These are phyloP conservation scores for Ceratitis capitata DNA, from an alignment of 1,140 invertebrate genomes.

Conservation along the genomic window DNA sequence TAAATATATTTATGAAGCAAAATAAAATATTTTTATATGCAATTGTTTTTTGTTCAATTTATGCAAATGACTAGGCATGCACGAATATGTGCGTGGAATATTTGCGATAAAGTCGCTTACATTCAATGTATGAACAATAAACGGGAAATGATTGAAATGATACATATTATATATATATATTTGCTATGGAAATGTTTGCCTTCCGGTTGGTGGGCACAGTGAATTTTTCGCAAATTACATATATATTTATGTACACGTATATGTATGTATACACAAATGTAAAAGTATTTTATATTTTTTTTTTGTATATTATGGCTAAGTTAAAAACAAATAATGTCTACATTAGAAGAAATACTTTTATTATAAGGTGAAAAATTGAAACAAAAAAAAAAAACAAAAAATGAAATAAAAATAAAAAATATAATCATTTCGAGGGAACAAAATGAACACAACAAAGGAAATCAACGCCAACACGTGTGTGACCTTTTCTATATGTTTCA, in stretches of 20 bases:
- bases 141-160: too few relatives aligned
- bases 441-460: too few relatives aligned
- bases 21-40: background rate
- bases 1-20: background rate
- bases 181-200: background rate
- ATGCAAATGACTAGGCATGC: background rate
- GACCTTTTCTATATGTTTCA: background rate
- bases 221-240: too few relatives aligned
- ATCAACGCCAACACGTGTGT: background rate
- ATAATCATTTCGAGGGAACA: too few relatives aligned
- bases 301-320: too few relatives aligned
- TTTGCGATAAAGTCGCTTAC: background rate
- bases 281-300: too few relatives aligned
- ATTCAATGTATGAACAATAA: background rate
- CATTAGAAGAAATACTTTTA: background rate
- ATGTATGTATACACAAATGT: too few relatives aligned
- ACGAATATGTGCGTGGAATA: background rate
- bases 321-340: background rate
- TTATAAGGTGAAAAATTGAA: background rate
- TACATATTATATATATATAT: background rate
- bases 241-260: too few relatives aligned
- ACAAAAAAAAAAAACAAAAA: background rate
- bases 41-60: background rate
- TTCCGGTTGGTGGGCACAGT: background rate
- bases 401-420: background rate